Evolutionary conservation across 2,113 vertebrate species (phyloP).

Genomic region (Vicugna pacos): DNA sequence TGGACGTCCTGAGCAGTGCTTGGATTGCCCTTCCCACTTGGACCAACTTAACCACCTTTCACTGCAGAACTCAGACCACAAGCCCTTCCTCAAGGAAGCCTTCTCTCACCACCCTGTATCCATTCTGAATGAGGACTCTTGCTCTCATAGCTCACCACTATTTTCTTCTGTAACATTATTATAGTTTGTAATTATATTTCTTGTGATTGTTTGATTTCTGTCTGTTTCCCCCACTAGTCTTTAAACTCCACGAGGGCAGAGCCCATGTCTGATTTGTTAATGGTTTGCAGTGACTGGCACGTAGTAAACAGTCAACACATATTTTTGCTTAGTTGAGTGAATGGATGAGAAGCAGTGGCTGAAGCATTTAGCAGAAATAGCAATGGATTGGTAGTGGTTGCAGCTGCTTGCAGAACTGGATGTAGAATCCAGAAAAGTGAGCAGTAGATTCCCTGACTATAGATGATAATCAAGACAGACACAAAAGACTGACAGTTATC

Average conservation of each 20-base stretch:
- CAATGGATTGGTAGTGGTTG: neutral
- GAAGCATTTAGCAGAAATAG: neutral
- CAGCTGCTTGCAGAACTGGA: neutral
- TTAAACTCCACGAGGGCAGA: neutral
- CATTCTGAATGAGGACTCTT: neutral
- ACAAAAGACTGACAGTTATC: neutral
- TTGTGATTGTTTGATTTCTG: slow-evolving; percentile 30
- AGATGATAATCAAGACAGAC: neutral
- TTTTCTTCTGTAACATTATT: neutral
- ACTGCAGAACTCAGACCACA: neutral
- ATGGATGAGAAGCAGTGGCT: neutral
- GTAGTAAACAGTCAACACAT: neutral
- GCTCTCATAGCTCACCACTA: neutral
- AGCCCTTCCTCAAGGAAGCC: neutral
- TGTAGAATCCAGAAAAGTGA: slow-evolving; percentile 9
- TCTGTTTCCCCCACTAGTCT: neutral
- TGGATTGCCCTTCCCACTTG: neutral
- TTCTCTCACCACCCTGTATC: neutral
- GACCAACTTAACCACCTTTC: neutral
- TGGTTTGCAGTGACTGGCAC: neutral
- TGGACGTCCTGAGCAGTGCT: neutral
- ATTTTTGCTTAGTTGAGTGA: neutral
- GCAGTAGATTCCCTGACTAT: neutral
- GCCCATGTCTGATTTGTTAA: neutral
- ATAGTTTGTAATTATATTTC: slow-evolving; percentile 12